Evolutionary conservation across 2,888 invertebrate genomes (phyloP).

Genomic region (Plemyria rubiginata): DNA sequence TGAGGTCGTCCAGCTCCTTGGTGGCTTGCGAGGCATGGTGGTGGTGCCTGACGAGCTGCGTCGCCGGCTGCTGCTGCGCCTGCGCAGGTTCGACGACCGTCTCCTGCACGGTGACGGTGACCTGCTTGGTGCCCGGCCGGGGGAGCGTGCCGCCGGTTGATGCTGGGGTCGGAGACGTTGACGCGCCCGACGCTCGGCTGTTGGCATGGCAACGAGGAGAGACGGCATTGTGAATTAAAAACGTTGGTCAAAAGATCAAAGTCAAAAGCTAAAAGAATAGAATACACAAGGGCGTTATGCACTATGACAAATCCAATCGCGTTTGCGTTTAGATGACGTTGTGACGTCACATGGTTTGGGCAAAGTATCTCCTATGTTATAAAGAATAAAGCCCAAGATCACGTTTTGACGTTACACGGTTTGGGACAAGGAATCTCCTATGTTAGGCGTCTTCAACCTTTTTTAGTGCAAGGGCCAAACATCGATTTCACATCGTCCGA

Average conservation of each 20-base stretch:
- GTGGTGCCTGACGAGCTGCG: conserved; percentile 62
- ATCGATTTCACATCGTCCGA: too few relatives aligned
- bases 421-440: too few relatives aligned
- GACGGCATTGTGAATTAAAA: not conserved
- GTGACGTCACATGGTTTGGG: too few relatives aligned
- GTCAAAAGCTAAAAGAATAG: too few relatives aligned
- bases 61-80: conserved; percentile 65
- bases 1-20: conserved; percentile 96
- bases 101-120: conserved; percentile 83
- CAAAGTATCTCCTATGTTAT: too few relatives aligned
- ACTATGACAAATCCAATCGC: too few relatives aligned
- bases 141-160: conserved; percentile 69
- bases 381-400: too few relatives aligned
- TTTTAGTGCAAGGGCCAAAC: too few relatives aligned
- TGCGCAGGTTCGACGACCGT: conserved; percentile 82
- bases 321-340: too few relatives aligned
- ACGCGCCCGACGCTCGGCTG: conserved; percentile 70
- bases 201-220: conserved; percentile 11
- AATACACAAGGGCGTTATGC: too few relatives aligned
- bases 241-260: not conserved
- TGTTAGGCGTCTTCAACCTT: too few relatives aligned
- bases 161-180: conserved; percentile 66
- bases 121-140: conserved; percentile 84
- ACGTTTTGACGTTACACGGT: too few relatives aligned
- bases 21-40: conserved; percentile 94